These are phyloP conservation scores for Lates japonicus DNA, from an alignment of 2,797 vertebrate species.

Conservation along the genomic window DNA sequence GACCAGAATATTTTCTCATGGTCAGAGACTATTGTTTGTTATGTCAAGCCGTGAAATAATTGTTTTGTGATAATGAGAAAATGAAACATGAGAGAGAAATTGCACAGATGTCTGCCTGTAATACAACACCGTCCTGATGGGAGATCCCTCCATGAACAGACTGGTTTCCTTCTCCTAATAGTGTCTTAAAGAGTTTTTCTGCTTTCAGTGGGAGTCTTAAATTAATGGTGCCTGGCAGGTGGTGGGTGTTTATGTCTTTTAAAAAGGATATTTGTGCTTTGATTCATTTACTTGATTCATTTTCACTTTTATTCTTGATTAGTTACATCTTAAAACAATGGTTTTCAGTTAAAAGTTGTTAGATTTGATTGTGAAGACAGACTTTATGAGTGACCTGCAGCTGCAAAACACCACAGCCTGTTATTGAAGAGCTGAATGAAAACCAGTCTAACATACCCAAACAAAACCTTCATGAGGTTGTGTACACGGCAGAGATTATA, in stretches of 20 bases:
- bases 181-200: conserved; percentile 11
- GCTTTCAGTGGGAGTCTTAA: conserved; percentile 16
- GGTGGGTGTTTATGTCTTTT: neutral
- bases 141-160: conserved; percentile 21
- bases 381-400: neutral
- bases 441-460: neutral
- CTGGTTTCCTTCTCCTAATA: neutral
- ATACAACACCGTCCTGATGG: conserved; percentile 20
- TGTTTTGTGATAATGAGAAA: conserved; percentile 5
- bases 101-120: conserved; percentile 36
- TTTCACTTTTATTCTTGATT: neutral
- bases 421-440: neutral
- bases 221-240: neutral
- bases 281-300: neutral
- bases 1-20: neutral
- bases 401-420: neutral
- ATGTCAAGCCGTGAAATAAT: neutral
- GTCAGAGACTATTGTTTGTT: neutral
- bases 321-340: neutral
- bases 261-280: neutral
- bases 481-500: neutral
- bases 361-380: neutral
- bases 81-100: conserved; percentile 16
- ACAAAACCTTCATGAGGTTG: neutral
- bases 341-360: neutral